These are phyloP conservation scores for Anisognathus igniventris DNA, from an alignment of 2,797 vertebrate genomes.

Conservation along the genomic window DNA sequence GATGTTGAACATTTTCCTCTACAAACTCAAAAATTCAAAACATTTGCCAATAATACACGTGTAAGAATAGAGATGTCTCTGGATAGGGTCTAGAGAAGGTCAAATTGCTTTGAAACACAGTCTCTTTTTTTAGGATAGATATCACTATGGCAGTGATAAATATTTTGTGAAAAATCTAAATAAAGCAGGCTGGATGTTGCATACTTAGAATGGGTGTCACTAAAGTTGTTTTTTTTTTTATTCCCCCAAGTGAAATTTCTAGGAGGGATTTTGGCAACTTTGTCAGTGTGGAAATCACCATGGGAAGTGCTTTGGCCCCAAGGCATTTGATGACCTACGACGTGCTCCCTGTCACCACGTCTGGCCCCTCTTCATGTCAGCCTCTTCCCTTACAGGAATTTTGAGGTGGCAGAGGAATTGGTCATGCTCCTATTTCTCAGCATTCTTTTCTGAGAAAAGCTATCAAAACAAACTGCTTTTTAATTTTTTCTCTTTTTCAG, in stretches of 20 bases:
- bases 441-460: neutral
- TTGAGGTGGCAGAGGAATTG: neutral
- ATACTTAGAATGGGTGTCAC: neutral
- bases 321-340: accelerated
- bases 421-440: neutral
- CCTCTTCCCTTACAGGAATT: neutral
- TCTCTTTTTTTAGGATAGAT: slow-evolving; percentile 56
- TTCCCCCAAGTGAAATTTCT: neutral
- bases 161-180: slow-evolving; percentile 64
- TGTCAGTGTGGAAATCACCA: neutral
- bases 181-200: slow-evolving; percentile 24
- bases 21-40: slow-evolving; percentile 61
- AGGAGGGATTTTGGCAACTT: slow-evolving; percentile 20
- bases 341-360: neutral
- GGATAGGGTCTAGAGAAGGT: slow-evolving; percentile 39
- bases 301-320: neutral
- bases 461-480: neutral
- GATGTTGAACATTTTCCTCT: slow-evolving; percentile 53
- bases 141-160: slow-evolving; percentile 67
- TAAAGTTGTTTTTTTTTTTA: neutral
- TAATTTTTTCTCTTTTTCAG: neutral
- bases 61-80: slow-evolving; percentile 57
- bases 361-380: neutral
- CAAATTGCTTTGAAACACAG: slow-evolving; percentile 16
- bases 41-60: slow-evolving; percentile 53